Evolutionary conservation across 2,888 invertebrate genomes (phyloP).

Genomic region (Allygus modestus): DNA sequence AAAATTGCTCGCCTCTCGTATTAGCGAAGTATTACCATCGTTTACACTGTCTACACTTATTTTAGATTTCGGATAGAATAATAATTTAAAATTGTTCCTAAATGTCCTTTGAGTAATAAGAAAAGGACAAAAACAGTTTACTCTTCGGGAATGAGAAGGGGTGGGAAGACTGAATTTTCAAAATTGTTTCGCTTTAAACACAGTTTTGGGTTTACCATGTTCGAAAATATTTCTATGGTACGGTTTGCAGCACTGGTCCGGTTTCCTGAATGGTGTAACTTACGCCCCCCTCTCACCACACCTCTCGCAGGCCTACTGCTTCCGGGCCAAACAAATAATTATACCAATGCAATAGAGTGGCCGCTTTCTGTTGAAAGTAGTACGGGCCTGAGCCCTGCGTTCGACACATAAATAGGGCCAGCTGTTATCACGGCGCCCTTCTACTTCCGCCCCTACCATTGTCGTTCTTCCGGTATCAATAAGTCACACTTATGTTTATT

Average conservation of each 20-base stretch:
- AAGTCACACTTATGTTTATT: constrained; percentile 40
- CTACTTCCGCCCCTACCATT: constrained; percentile 31
- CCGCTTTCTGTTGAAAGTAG: constrained; percentile 55
- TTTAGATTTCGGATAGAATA: too few relatives aligned
- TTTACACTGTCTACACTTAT: too few relatives aligned
- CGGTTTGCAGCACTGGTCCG: constrained; percentile 48
- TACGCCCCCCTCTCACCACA: constrained; percentile 41
- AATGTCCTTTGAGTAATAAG: too few relatives aligned
- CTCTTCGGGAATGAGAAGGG: too few relatives aligned
- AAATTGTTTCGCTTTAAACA: background rate
- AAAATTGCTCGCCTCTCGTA: too few relatives aligned
- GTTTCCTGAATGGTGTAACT: constrained; percentile 61
- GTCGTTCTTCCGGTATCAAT: constrained; percentile 37
- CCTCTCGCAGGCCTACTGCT: constrained; percentile 46
- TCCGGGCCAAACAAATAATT: constrained; percentile 60
- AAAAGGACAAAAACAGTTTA: too few relatives aligned
- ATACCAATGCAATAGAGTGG: constrained; percentile 51
- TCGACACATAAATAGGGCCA: constrained; percentile 39
- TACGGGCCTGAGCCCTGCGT: constrained; percentile 29
- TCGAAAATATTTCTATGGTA: constrained; percentile 13
- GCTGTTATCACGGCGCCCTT: constrained; percentile 12
- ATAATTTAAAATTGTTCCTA: too few relatives aligned
- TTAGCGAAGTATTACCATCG: too few relatives aligned
- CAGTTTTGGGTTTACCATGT: background rate
- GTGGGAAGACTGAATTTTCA: background rate